Percentiles rank a stretch among this genome's conserved stretches.
Conservation (phyloP, 2,888 invertebrate species). For the Leptopilina syphax region DNA sequence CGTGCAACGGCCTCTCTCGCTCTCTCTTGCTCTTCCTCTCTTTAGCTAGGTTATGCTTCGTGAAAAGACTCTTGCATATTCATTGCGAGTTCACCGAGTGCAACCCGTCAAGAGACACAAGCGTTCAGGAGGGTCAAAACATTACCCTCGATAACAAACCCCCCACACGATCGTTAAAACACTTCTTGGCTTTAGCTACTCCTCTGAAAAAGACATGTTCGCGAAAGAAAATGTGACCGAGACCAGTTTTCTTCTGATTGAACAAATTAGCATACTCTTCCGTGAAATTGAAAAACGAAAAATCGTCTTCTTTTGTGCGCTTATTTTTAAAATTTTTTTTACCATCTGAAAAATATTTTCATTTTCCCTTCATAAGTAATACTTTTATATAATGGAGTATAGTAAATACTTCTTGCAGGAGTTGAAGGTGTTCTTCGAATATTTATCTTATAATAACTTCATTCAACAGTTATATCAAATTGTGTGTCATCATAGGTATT, state of each 20-base stretch:
- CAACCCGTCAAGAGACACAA: constrained; percentile 37
- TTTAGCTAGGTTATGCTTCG: constrained; percentile 59
- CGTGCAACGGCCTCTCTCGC: constrained; percentile 40
- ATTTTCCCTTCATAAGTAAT: too few species aligned
- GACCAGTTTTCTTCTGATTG: constrained; percentile 1
- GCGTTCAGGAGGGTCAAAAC: constrained; percentile 38
- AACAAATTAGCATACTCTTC: constrained; percentile 27
- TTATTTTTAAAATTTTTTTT: too few species aligned
- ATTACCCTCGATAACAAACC: constrained; percentile 30
- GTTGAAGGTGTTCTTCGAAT: too few species aligned
- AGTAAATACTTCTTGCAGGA: too few species aligned
- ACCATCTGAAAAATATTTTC: too few species aligned
- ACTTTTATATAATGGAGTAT: too few species aligned
- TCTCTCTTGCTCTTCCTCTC: too few species aligned
- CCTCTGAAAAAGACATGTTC: not conserved
- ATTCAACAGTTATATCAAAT: too few species aligned
- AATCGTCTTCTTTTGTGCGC: too few species aligned
- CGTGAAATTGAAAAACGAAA: not conserved
- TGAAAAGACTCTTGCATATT: constrained; percentile 68
- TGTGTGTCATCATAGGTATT: too few species aligned
- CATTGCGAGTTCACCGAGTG: constrained; percentile 58
- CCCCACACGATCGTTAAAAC: constrained; percentile 18
- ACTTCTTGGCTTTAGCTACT: constrained; percentile 9
- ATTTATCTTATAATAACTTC: too few species aligned
- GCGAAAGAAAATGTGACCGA: constrained; percentile 1